Evolutionary conservation across 2,888 invertebrate species (phyloP).

Genomic region (Dorcus hopei): DNA sequence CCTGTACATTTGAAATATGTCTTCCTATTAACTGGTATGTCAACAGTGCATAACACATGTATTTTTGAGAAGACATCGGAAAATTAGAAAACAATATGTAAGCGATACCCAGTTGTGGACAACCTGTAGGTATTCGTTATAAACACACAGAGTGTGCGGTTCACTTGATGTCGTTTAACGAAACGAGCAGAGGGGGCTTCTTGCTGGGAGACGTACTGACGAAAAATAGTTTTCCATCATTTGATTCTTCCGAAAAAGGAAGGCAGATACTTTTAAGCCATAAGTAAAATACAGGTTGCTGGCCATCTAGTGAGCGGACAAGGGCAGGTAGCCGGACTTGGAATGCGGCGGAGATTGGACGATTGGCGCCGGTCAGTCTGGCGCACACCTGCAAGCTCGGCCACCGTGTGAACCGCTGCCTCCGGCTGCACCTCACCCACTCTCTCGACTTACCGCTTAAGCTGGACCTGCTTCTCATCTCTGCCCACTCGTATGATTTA

Average conservation of each 20-base stretch:
- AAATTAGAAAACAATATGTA: too few species aligned
- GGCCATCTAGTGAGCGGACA: constrained; percentile 21
- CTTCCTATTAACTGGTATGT: too few species aligned
- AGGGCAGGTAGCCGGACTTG: constrained; percentile 30
- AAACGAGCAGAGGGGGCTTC: too few species aligned
- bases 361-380: constrained; percentile 46
- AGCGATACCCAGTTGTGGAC: too few species aligned
- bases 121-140: too few species aligned
- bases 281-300: constrained; percentile 16
- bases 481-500: constrained; percentile 13
- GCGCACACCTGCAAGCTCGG: constrained; percentile 46
- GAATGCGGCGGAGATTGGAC: constrained; percentile 34
- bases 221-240: constrained; percentile 13
- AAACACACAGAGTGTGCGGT: too few species aligned
- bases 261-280: constrained; percentile 9
- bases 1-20: too few species aligned
- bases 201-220: neutral
- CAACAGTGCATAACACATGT: too few species aligned
- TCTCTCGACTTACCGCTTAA: constrained; percentile 11
- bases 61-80: too few species aligned
- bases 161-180: too few species aligned
- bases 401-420: constrained; percentile 42
- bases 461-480: constrained; percentile 5
- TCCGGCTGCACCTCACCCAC: constrained; percentile 28
- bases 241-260: constrained; percentile 18